A percentile compares a stretch with the other conserved stretches of the same genome.
These are phyloP conservation scores for Vulpes ferrilata DNA, from an alignment of 2,113 vertebrate genomes.

Conservation along the genomic window DNA sequence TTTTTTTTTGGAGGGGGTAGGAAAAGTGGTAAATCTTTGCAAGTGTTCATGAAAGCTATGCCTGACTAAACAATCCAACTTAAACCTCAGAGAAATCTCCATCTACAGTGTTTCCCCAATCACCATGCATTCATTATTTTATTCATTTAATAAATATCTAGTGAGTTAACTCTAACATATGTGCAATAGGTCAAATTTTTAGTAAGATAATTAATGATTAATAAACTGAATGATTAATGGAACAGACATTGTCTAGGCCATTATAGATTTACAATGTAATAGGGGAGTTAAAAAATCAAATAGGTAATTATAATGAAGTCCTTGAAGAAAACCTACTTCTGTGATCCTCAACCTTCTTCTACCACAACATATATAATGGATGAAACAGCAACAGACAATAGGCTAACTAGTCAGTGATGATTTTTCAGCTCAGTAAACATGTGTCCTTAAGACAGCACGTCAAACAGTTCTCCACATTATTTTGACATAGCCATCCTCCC, in stretches of 20 bases:
- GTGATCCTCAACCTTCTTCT: conserved; percentile 23
- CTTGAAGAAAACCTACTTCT: neutral
- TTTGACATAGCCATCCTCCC: neutral
- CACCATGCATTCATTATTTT: neutral
- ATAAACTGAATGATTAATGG: conserved; percentile 41
- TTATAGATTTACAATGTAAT: conserved; percentile 35
- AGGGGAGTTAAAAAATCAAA: conserved; percentile 22
- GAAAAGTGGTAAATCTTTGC: neutral
- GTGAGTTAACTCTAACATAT: neutral
- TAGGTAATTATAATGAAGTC: conserved; percentile 14
- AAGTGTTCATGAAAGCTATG: neutral
- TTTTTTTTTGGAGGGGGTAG: neutral
- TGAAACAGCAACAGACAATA: neutral
- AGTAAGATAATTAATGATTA: conserved; percentile 33
- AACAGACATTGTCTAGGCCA: neutral
- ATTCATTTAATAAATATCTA: conserved; percentile 10
- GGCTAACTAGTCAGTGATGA: neutral
- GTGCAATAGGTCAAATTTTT: neutral
- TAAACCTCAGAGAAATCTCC: conserved; percentile 10
- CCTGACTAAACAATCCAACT: neutral
- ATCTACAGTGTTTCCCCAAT: neutral
- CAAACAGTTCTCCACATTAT: neutral
- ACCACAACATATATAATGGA: neutral
- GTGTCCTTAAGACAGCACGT: neutral
- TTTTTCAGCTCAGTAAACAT: neutral